Evolutionary conservation across 2,797 vertebrate genomes (phyloP), one percentile per base, ranked within the genome.

Genomic region (Chromobotia macracanthus): DNA sequence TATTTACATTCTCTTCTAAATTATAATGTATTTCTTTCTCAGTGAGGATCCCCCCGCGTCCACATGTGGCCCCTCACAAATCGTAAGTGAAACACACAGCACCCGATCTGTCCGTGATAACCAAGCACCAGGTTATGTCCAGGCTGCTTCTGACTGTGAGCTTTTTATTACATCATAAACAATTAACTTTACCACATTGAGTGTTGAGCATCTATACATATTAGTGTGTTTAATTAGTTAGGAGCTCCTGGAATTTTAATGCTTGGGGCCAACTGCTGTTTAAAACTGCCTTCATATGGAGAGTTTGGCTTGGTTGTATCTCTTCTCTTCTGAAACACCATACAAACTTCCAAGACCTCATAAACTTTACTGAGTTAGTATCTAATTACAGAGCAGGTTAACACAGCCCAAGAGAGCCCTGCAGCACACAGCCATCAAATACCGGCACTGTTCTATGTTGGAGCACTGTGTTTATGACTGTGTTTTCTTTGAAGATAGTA

Each of bases 21-120:
- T 21, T 2, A 23, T 58, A 1, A 60, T 60, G 23, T 64, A 75
- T 79, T 28, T 76, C 15, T 71, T 79, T 91, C 81, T 66, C 87
- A 86, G 85, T 51, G 66, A 90, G 89, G 86, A 90, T 90, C 90
- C 87, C 87, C 86, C 88, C 85, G 79, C 91, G 87, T 83, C 89
- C 90, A 84, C 89, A 82, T 1, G 89, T 94, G 84, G 93, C 91
- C 25, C 93, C 93, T 90, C 93, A 94, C 87, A 95, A 95, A 91
- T 94, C 92, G 94, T 95, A 93, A 95, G 94, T 94, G 71, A 61
- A 72, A 44, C 70, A 71, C 21, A 58, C 86, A 85, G 87, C 89
- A 91, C 85, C 55, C 21, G 80, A 92, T 86, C 87, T 85, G 63
- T 60, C 11, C 28, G 18, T 48, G 77, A 83, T 88, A 86, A 82